Evolutionary conservation across 2,797 vertebrate species (phyloP).

Genomic region (Antrozous pallidus): DNA sequence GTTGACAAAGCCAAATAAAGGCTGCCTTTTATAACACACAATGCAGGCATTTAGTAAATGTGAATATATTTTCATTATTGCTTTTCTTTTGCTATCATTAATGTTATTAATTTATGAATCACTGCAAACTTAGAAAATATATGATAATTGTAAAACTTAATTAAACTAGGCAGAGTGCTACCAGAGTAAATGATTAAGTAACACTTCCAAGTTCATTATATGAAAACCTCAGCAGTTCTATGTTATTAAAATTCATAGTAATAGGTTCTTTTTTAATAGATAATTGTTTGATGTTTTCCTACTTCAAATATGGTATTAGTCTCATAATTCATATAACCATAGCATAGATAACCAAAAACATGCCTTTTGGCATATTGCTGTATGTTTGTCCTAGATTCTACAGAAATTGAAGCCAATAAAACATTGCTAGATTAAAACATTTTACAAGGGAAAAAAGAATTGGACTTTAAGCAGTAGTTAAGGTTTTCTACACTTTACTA

Average conservation of each 20-base stretch:
- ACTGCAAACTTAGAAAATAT: constrained; percentile 51
- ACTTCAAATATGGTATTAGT: neutral
- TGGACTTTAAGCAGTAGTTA: neutral
- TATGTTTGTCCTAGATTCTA: neutral
- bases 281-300: constrained; percentile 40
- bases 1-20: neutral
- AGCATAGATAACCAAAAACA: neutral
- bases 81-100: constrained; percentile 62
- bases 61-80: constrained; percentile 58
- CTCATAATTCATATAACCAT: constrained; percentile 15
- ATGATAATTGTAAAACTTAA: constrained; percentile 69
- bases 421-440: neutral
- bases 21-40: neutral
- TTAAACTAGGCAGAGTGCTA: constrained; percentile 66
- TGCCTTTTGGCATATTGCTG: neutral
- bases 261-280: constrained; percentile 9
- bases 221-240: constrained; percentile 68
- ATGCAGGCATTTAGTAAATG: constrained; percentile 51
- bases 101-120: constrained; percentile 72
- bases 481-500: constrained; percentile 18
- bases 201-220: constrained; percentile 58
- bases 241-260: constrained; percentile 46
- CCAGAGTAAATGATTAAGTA: constrained; percentile 62
- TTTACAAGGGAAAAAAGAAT: constrained; percentile 1
- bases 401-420: constrained; percentile 5